These are phyloP conservation scores for Umimayanthus chanpuru DNA, from an alignment of 92 coral and sea anemone genomes.

Conservation along the genomic window DNA sequence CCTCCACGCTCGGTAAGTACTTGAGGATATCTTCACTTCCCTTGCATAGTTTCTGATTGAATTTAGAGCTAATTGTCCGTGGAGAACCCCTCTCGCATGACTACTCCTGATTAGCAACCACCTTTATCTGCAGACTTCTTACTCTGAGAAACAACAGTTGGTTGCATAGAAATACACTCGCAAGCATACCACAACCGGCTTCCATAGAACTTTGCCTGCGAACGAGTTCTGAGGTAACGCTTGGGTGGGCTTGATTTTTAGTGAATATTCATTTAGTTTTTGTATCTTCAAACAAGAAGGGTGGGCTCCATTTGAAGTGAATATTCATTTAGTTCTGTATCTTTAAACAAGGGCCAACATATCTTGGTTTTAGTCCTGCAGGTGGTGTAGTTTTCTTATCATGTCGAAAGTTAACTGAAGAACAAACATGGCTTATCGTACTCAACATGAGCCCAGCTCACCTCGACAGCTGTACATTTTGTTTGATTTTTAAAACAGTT, in stretches of 20 bases:
- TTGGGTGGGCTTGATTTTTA: constrained; percentile 21
- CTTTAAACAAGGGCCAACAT: not conserved
- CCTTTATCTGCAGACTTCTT: constrained; percentile 38
- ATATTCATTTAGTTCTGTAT: constrained; percentile 13
- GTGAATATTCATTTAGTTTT: constrained; percentile 23
- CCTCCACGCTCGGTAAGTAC: constrained; percentile 20
- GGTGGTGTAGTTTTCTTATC: not conserved
- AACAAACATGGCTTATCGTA: not conserved
- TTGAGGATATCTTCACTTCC: constrained; percentile 19
- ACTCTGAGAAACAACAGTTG: constrained; percentile 54
- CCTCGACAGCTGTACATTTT: not conserved
- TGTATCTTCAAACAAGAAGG: not conserved
- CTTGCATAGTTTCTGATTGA: constrained; percentile 46
- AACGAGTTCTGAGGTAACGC: constrained; percentile 52
- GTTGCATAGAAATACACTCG: constrained; percentile 86
- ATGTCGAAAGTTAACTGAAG: not conserved
- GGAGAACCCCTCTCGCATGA: constrained; percentile 61
- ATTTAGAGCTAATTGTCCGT: constrained; percentile 46
- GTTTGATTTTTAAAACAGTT: not conserved
- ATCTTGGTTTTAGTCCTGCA: constrained; percentile 9
- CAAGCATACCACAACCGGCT: constrained; percentile 68
- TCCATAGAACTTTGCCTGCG: constrained; percentile 95
- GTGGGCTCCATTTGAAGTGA: constrained; percentile 19
- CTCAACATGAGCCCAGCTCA: not conserved
- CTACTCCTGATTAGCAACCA: constrained; percentile 79